phyloP scores from a whole-genome alignment of 2,888 invertebrate genomes.

The Platycnemis pennipes region DNA sequence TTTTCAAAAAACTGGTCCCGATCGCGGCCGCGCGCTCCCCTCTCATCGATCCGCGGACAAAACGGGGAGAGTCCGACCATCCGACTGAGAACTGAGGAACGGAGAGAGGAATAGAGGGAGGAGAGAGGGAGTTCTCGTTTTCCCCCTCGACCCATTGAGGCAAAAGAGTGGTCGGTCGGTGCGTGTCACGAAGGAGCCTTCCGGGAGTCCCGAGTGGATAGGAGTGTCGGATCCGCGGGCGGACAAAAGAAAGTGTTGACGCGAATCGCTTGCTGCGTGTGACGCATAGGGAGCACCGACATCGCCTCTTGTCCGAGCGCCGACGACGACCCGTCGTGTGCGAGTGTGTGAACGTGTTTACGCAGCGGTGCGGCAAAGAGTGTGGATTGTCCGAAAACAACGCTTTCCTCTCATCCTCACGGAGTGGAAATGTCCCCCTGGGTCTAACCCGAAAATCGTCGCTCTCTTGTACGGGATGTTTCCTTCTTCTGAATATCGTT shows the following conservation, averaged over 20 bases:
- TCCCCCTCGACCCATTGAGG: too few relatives aligned
- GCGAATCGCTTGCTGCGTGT: background rate
- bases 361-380: constrained; percentile 6
- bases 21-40: background rate
- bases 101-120: too few relatives aligned
- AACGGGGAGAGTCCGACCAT: background rate
- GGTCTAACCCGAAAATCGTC: background rate
- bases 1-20: background rate
- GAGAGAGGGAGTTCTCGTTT: too few relatives aligned
- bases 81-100: constrained; percentile 4
- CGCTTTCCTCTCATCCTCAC: background rate
- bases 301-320: background rate
- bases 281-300: background rate
- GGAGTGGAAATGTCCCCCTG: background rate
- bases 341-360: constrained; percentile 25
- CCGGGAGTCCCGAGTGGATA: background rate
- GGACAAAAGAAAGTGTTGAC: background rate
- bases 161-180: too few relatives aligned
- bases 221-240: background rate
- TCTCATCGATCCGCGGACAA: constrained; percentile 48
- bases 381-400: background rate
- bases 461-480: background rate
- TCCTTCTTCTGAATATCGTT: background rate
- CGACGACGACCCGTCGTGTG: background rate
- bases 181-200: background rate